Conservation (phyloP, 2,888 invertebrate species). For the Lysandra coridon region DNA sequence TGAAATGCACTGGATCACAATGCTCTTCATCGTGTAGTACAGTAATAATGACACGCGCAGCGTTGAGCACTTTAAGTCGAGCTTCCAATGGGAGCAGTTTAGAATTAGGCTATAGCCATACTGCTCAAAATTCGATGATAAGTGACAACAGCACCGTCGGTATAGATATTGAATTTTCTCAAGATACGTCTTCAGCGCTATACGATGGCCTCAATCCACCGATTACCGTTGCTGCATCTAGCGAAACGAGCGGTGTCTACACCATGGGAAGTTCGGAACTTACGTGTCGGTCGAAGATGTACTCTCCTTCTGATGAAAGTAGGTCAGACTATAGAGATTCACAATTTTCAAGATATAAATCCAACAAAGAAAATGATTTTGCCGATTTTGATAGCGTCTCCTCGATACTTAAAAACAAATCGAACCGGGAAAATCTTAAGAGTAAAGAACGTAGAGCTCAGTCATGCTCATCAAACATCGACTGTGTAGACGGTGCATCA, state of each 20-base stretch:
- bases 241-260: slow-evolving; percentile 92
- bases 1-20: slow-evolving; percentile 87
- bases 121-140: slow-evolving; percentile 90
- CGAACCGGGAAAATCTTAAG: slow-evolving; percentile 61
- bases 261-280: slow-evolving; percentile 87
- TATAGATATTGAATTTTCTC: slow-evolving; percentile 82
- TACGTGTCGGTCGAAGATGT: slow-evolving; percentile 81
- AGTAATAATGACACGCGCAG: slow-evolving; percentile 85
- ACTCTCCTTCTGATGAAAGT: slow-evolving; percentile 69
- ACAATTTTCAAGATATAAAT: slow-evolving; percentile 81
- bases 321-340: slow-evolving; percentile 75
- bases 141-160: slow-evolving; percentile 86
- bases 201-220: slow-evolving; percentile 74
- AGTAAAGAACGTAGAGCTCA: slow-evolving; percentile 53
- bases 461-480: slow-evolving; percentile 58
- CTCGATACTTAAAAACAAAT: slow-evolving; percentile 76
- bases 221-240: slow-evolving; percentile 84
- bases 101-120: slow-evolving; percentile 92
- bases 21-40: slow-evolving; percentile 94
- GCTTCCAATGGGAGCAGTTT: slow-evolving; percentile 90
- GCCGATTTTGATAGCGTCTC: slow-evolving; percentile 76
- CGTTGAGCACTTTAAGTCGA: slow-evolving; percentile 78
- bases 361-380: slow-evolving; percentile 73
- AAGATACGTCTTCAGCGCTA: slow-evolving; percentile 81
- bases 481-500: slow-evolving; percentile 75